These are phyloP conservation scores for Sternarchorhynchus goeldii DNA, from an alignment of 2,797 vertebrate genomes.

Conservation along the genomic window DNA sequence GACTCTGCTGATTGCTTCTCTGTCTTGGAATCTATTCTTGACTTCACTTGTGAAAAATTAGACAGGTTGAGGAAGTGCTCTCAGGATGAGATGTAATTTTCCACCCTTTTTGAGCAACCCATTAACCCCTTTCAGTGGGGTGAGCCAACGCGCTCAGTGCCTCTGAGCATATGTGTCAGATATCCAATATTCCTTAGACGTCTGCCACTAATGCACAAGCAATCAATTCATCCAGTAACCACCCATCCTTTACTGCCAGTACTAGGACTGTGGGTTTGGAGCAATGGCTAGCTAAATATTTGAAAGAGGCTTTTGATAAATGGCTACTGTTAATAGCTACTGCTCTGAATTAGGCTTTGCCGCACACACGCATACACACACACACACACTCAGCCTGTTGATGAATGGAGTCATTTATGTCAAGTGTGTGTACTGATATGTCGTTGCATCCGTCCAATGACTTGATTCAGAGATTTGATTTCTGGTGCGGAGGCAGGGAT, in stretches of 20 bases:
- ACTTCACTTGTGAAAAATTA: slow-evolving; percentile 45
- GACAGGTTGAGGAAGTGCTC: slow-evolving; percentile 36
- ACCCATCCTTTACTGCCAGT: not conserved
- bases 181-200: slow-evolving; percentile 39
- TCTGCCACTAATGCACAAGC: slow-evolving; percentile 47
- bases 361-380: not conserved
- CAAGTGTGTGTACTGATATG: slow-evolving; percentile 33
- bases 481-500: slow-evolving; percentile 1
- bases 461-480: slow-evolving; percentile 33
- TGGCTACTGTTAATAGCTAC: slow-evolving; percentile 17
- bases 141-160: slow-evolving; percentile 35
- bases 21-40: slow-evolving; percentile 34
- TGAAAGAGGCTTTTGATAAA: slow-evolving; percentile 26
- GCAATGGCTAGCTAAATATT: slow-evolving; percentile 32
- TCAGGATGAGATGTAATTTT: slow-evolving; percentile 44
- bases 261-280: slow-evolving; percentile 8
- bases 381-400: slow-evolving; percentile 1
- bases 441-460: slow-evolving; percentile 17
- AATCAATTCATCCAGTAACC: slow-evolving; percentile 42
- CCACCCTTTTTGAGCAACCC: slow-evolving; percentile 37
- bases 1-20: slow-evolving; percentile 24
- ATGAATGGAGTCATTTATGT: slow-evolving; percentile 44
- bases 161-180: slow-evolving; percentile 46
- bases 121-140: slow-evolving; percentile 44
- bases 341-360: slow-evolving; percentile 8